phyloP scores from a whole-genome alignment of 2,113 vertebrate genomes.

The Oryzias curvinotus region DNA sequence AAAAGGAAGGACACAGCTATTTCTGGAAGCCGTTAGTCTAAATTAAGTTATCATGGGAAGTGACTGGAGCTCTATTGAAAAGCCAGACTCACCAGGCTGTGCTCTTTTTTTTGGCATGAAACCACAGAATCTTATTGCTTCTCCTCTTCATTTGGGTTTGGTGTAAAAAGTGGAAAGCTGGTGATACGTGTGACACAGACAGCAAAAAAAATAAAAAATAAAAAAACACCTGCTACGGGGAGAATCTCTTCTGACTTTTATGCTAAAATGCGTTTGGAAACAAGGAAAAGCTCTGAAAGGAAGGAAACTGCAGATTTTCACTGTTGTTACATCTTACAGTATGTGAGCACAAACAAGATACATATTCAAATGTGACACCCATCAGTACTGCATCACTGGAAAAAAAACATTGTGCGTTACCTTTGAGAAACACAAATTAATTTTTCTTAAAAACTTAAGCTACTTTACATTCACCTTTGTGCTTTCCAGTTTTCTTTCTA shows the following conservation, averaged over 20 bases:
- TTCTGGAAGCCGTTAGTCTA: conserved; percentile 38
- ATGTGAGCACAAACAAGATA: not conserved
- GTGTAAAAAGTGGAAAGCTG: conserved; percentile 33
- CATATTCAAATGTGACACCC: not conserved
- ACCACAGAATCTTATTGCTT: conserved; percentile 17
- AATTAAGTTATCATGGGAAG: conserved; percentile 8
- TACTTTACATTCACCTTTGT: no score
- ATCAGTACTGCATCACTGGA: not conserved
- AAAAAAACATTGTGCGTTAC: not conserved
- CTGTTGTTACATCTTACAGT: not conserved
- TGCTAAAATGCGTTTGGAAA: conserved; percentile 11
- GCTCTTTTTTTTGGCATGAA: conserved; percentile 11
- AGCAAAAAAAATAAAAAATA: not conserved
- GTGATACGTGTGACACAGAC: conserved; percentile 20
- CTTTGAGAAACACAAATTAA: conserved; percentile 18
- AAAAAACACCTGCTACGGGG: conserved; percentile 4
- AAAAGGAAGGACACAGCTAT: conserved; percentile 44
- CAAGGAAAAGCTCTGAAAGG: not conserved
- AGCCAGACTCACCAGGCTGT: conserved; percentile 5
- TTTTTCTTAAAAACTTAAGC: not conserved
- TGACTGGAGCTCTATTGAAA: conserved; percentile 1
- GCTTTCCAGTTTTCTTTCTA: no score
- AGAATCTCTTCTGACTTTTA: conserved; percentile 18
- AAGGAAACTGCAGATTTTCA: not conserved
- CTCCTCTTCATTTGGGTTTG: conserved; percentile 26